A percentile compares a stretch with the other conserved stretches of the same genome.
These are phyloP conservation scores for Pinna nobilis DNA, from an alignment of 1,140 invertebrate species.

Conservation along the genomic window DNA sequence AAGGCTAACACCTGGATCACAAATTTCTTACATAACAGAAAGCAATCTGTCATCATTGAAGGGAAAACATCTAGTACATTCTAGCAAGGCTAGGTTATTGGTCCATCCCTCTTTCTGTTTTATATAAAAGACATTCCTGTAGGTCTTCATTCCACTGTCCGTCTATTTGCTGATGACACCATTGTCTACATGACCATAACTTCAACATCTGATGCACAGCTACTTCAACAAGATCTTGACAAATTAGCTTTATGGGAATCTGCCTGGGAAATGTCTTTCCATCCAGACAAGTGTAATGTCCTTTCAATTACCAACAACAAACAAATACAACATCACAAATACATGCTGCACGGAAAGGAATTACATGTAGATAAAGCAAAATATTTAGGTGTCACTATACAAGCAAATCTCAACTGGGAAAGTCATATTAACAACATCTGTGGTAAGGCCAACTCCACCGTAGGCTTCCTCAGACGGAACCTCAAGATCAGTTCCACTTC, in stretches of 20 bases:
- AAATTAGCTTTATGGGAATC: slow-evolving; percentile 16
- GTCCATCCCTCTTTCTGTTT: no score
- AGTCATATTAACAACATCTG: no score
- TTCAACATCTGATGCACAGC: background rate
- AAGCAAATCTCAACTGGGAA: no score
- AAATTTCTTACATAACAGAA: background rate
- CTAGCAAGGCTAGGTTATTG: background rate
- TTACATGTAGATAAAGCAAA: background rate
- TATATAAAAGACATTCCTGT: no score
- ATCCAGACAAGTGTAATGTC: slow-evolving; percentile 16
- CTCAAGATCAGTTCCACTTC: no score
- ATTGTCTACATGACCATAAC: slow-evolving; percentile 16
- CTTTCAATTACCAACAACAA: background rate
- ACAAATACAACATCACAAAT: background rate
- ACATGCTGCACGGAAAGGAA: background rate
- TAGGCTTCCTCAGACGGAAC: no score
- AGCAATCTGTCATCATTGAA: background rate
- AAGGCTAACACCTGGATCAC: background rate
- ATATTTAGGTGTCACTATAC: no score
- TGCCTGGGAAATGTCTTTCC: slow-evolving; percentile 13
- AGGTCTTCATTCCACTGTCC: background rate
- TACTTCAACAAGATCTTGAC: slow-evolving; percentile 12
- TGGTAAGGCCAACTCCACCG: no score
- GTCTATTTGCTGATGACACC: background rate
- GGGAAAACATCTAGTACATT: background rate